These are phyloP conservation scores for Urocyon cinereoargenteus DNA, from an alignment of 2,797 vertebrate genomes.

Conservation along the genomic window DNA sequence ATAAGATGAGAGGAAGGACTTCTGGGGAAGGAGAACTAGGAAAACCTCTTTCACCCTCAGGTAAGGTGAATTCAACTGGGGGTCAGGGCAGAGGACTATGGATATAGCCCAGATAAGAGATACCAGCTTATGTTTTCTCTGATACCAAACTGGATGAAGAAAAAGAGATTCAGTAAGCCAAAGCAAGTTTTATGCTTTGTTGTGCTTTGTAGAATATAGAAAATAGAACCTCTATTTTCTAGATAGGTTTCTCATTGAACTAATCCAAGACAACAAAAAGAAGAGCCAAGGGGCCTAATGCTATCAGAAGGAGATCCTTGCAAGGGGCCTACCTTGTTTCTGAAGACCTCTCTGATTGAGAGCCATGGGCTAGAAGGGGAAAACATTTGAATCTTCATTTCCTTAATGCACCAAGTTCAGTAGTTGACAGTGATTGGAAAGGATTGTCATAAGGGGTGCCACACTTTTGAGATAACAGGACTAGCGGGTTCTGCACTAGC, in stretches of 20 bases:
- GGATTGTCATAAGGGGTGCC: background rate
- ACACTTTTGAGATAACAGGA: background rate
- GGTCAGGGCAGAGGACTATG: background rate
- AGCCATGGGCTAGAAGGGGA: background rate
- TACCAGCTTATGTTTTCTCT: background rate
- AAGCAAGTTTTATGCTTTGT: slow-evolving; percentile 32
- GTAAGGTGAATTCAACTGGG: background rate
- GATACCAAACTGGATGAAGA: background rate
- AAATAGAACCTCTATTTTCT: background rate
- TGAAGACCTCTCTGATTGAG: background rate
- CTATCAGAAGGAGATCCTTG: background rate
- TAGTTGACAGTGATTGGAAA: background rate
- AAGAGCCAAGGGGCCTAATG: background rate
- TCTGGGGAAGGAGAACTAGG: background rate
- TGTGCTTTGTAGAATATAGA: slow-evolving; percentile 21
- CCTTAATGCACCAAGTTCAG: background rate
- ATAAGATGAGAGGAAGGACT: background rate
- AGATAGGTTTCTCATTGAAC: background rate
- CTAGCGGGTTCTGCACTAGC: background rate
- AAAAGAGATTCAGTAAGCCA: slow-evolving; percentile 35
- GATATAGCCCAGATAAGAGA: background rate
- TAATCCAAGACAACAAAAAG: background rate
- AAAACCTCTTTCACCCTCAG: background rate
- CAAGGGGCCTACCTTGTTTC: background rate
- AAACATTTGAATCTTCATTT: background rate